Evolutionary conservation across 2,113 vertebrate species (phyloP).

Genomic region (Panurus biarmicus): DNA sequence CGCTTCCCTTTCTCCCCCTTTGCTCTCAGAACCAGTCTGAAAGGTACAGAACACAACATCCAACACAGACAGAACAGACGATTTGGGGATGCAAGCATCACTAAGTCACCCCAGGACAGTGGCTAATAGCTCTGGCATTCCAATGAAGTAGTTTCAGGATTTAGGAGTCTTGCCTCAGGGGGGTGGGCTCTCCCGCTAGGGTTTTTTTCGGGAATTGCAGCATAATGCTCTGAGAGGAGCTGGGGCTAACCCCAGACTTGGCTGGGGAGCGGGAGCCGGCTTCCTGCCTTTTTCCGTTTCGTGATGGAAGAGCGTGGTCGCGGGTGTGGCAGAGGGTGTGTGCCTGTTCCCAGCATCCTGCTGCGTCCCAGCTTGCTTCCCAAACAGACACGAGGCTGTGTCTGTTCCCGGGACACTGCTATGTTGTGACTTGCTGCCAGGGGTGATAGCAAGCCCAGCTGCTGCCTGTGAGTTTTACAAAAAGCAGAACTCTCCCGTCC

Average conservation of each 20-base stretch:
- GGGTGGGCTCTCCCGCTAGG: background rate
- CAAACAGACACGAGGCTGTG: too few species aligned
- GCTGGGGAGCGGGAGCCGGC: background rate
- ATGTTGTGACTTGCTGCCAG: background rate
- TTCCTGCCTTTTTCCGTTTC: background rate
- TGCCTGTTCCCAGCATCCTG: background rate
- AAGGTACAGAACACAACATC: too few species aligned
- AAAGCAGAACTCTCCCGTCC: background rate
- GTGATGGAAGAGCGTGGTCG: background rate
- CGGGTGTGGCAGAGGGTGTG: background rate
- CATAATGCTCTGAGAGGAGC: background rate
- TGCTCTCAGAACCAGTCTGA: too few species aligned
- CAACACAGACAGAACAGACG: too few species aligned
- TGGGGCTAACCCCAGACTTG: background rate
- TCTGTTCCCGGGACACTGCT: background rate
- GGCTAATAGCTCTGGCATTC: background rate
- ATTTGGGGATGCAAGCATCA: too few species aligned
- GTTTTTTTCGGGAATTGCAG: background rate
- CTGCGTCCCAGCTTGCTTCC: background rate
- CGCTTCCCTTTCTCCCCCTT: too few species aligned
- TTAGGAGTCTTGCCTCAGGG: background rate
- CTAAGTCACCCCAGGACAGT: too few species aligned
- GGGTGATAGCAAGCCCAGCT: too few species aligned
- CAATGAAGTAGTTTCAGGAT: background rate
- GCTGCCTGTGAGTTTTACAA: background rate